Percentiles rank a stretch among this genome's conserved stretches.
phyloP scores from a whole-genome alignment of 37 sponge, comb jelly and placozoan genomes.

The Eunapius fragilis region DNA sequence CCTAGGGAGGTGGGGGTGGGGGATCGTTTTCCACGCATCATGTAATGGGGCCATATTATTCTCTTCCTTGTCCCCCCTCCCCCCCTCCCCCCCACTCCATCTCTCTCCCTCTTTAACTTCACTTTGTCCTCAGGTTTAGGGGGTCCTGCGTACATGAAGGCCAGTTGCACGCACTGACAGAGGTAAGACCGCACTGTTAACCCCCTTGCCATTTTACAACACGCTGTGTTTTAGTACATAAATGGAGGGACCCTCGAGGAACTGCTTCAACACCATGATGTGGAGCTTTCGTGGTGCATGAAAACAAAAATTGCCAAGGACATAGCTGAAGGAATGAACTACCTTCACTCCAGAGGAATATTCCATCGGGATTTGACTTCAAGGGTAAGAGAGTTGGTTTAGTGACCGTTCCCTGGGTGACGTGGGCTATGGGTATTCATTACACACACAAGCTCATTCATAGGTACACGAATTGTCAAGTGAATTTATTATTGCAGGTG shows the following conservation, averaged over 20 bases:
- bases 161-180: conserved; percentile 86
- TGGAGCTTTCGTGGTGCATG: conserved; percentile 67
- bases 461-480: not conserved
- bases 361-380: conserved; percentile 89
- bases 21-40: not conserved
- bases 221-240: conserved; percentile 62
- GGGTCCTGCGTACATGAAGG: conserved; percentile 91
- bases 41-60: too few species aligned
- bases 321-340: conserved; percentile 86
- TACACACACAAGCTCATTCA: not conserved
- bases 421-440: not conserved
- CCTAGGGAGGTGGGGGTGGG: not conserved
- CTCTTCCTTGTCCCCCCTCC: conserved; percentile 8
- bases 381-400: conserved; percentile 37
- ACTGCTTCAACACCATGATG: conserved; percentile 34
- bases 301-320: conserved; percentile 69
- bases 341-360: conserved; percentile 82
- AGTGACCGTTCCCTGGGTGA: not conserved
- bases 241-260: conserved; percentile 91
- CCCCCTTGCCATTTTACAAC: not conserved
- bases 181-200: conserved; percentile 47
- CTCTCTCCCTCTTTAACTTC: conserved; percentile 48
- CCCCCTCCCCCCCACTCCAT: conserved; percentile 41
- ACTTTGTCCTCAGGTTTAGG: conserved; percentile 71
- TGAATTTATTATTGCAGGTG: not conserved